Conservation (phyloP, 2,888 invertebrate genomes). For the Pyrrhia umbra region DNA sequence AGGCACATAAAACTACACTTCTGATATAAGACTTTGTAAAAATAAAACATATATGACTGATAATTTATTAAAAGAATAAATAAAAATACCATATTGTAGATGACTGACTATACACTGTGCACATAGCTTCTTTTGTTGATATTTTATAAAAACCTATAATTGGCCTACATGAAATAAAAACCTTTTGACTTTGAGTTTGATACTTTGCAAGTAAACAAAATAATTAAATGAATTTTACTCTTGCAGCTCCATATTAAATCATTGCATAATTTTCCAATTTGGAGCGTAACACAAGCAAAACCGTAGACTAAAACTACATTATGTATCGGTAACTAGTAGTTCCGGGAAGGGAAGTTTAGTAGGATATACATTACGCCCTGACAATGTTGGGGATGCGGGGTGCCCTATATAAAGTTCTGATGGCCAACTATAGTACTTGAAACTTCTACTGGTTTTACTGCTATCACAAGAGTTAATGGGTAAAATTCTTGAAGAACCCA, state of each 20-base stretch:
- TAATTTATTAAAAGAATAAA: no score
- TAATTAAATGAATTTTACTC: background rate
- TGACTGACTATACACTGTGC: no score
- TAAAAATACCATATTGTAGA: no score
- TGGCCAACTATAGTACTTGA: constrained; percentile 6
- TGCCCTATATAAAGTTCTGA: constrained; percentile 36
- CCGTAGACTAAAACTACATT: constrained; percentile 4
- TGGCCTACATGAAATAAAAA: no score
- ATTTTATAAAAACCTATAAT: no score
- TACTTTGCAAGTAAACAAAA: background rate
- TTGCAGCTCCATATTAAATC: background rate
- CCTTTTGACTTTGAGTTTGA: no score
- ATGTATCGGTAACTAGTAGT: constrained; percentile 23
- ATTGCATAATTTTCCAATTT: background rate
- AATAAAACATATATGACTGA: no score
- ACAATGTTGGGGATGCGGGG: constrained; percentile 43
- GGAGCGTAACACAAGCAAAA: background rate
- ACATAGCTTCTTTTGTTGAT: no score
- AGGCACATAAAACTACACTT: no score
- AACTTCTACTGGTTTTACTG: constrained; percentile 29
- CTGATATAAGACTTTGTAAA: no score
- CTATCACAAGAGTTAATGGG: constrained; percentile 35
- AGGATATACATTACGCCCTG: constrained; percentile 15
- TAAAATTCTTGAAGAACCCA: background rate
- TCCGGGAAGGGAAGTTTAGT: constrained; percentile 29